phyloP scores from a whole-genome alignment of 1,140 invertebrate species.

The Brachionus koreanus region DNA sequence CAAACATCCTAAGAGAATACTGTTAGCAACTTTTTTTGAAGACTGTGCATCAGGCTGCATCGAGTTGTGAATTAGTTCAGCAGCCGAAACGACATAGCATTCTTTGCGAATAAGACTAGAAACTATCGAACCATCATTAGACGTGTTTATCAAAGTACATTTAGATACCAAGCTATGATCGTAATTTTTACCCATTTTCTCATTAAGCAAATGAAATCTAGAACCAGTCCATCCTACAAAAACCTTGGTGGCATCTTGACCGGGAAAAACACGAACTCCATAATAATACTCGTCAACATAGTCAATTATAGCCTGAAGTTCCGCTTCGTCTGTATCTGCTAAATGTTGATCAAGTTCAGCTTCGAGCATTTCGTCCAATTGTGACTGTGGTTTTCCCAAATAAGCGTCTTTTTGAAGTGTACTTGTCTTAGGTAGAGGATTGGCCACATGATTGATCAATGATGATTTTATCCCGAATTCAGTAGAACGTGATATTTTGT shows the following conservation, averaged over 20 bases:
- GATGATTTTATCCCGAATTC: constrained; percentile 25
- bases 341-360: background rate
- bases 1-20: constrained; percentile 96
- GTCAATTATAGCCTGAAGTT: constrained; percentile 50
- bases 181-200: constrained; percentile 45
- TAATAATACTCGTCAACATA: constrained; percentile 80
- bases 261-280: constrained; percentile 80
- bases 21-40: constrained; percentile 60
- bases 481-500: constrained; percentile 30
- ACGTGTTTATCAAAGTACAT: constrained; percentile 44
- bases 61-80: constrained; percentile 67
- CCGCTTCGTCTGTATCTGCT: constrained; percentile 44
- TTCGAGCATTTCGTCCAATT: background rate
- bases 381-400: background rate
- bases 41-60: background rate
- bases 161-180: constrained; percentile 48
- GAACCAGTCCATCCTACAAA: constrained; percentile 99
- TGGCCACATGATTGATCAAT: constrained; percentile 2
- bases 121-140: constrained; percentile 39
- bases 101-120: constrained; percentile 80
- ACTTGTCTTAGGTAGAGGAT: background rate
- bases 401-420: constrained; percentile 23
- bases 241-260: constrained; percentile 92
- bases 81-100: constrained; percentile 94
- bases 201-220: constrained; percentile 67